Conservation (phyloP, 2,797 vertebrate species). For the Tokudaia tokunoshimensis region DNA sequence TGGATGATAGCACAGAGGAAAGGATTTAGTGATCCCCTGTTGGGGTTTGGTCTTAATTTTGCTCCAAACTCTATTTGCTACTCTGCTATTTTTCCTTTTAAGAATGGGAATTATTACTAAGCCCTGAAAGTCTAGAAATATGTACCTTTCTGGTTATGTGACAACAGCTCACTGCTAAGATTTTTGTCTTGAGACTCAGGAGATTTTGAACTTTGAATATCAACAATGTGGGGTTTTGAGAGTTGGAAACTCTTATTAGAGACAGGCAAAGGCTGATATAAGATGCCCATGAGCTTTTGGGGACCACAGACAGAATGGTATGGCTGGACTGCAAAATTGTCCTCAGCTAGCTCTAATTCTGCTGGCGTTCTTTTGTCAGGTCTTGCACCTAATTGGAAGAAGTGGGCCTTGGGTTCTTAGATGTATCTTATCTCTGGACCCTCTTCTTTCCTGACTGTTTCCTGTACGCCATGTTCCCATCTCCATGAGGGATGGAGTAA, state of each 20-base stretch:
- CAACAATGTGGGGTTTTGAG: not conserved
- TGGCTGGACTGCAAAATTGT: not conserved
- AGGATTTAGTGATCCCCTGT: not conserved
- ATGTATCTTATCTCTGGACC: not conserved
- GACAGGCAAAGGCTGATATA: not conserved
- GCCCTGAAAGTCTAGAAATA: not conserved
- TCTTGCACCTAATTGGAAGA: not conserved
- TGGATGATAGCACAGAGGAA: not conserved
- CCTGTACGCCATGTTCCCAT: not conserved
- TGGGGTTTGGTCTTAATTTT: not conserved
- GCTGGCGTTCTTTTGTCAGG: not conserved
- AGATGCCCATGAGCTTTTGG: not conserved
- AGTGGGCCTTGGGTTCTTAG: not conserved
- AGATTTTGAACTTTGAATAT: not conserved
- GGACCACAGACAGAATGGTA: not conserved
- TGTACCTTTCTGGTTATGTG: not conserved
- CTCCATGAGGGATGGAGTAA: not conserved
- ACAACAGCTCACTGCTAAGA: not conserved
- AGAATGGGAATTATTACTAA: not conserved
- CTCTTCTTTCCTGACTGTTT: not conserved
- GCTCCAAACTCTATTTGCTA: not conserved
- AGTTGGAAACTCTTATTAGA: not conserved
- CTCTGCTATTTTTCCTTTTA: not conserved
- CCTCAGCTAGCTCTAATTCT: not conserved
- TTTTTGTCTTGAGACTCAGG: not conserved